phyloP scores from a whole-genome alignment of 2,113 vertebrate genomes.

The Lycaon pictus region DNA sequence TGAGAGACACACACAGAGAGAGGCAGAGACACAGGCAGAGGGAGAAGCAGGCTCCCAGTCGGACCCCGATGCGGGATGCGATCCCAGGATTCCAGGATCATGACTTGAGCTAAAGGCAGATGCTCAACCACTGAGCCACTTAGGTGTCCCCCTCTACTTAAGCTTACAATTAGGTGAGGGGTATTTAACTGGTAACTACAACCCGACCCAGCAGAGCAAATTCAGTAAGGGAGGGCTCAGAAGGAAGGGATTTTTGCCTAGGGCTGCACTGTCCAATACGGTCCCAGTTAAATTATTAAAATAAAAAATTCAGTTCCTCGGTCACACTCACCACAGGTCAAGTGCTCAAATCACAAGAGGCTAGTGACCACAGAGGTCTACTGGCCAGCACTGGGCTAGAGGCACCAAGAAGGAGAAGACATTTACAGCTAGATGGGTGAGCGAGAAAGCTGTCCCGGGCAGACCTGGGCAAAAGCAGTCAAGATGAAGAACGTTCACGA shows the following conservation, averaged over 20 bases:
- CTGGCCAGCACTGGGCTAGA: not conserved
- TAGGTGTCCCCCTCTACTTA: not conserved
- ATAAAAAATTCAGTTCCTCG: constrained; percentile 37
- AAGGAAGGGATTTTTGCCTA: not conserved
- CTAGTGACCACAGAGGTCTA: not conserved
- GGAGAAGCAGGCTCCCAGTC: too few relatives aligned
- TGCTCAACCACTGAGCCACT: too few relatives aligned
- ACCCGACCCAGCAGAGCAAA: not conserved
- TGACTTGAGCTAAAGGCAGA: too few relatives aligned
- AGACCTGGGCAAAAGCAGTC: not conserved
- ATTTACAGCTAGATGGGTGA: not conserved
- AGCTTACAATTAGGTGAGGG: not conserved
- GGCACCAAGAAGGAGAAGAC: not conserved
- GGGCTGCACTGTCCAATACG: not conserved
- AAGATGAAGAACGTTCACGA: not conserved
- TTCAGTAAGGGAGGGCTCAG: not conserved
- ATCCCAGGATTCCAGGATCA: too few relatives aligned
- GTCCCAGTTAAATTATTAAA: not conserved
- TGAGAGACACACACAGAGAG: too few relatives aligned
- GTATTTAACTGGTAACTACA: not conserved
- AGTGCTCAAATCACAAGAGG: not conserved
- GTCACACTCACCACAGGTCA: not conserved
- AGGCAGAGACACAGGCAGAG: too few relatives aligned
- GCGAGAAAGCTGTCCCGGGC: not conserved
- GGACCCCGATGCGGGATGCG: too few relatives aligned